Base-by-base conservation (phyloP, 2,113 vertebrate genomes). In the Oreotrochilus melanogaster region DNA sequence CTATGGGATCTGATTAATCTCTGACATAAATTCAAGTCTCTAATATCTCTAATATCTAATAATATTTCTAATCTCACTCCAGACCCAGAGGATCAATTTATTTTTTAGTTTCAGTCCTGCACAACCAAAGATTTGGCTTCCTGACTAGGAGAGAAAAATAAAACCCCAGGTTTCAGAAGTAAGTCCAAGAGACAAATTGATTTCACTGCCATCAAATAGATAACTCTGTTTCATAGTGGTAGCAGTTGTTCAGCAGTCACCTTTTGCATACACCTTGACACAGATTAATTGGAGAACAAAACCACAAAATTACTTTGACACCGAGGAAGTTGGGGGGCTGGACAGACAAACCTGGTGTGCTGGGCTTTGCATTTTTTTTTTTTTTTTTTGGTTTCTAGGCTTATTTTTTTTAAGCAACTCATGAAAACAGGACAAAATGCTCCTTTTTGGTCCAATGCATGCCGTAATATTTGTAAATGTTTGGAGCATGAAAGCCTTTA, bases 301-400 rank as follows among this genome's bases (percentile, higher is more conserved):
- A 89, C 43, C 71, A 80, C 69, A 86, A 62, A 30, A 51, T 73
- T 71, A 95, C 78, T 89, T 83, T 60, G 84, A 81, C 65, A 86
- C 47, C 14, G 37, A 73, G 39, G 13, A 28, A 31, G 28, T 18
- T 65, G 19, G 89, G 73, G 33, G 27, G 78, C 79, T 86, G 93
- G 58, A 92, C 27, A 45, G 73, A 72, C 30, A 76, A 95, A 85
- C 60, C 50, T 66, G 91, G 78, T 47, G 71, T 25, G 18, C 15
- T n/a, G 23, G 56, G 21, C 43, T 86, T 58, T 51, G 39, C 33
- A 88, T 84, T 76, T 37, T 7, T 37, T 37, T n/a, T n/a, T n/a
- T 37, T 37, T 37, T 37, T 37, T 37, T 39, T 47, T 1, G 3
- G 31, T 61, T 45, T 53, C 39, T 58, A 66, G 31, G 39, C 4